Conservation (phyloP, 53 echinoderm and acorn worm species). For the Henricia sp. region DNA sequence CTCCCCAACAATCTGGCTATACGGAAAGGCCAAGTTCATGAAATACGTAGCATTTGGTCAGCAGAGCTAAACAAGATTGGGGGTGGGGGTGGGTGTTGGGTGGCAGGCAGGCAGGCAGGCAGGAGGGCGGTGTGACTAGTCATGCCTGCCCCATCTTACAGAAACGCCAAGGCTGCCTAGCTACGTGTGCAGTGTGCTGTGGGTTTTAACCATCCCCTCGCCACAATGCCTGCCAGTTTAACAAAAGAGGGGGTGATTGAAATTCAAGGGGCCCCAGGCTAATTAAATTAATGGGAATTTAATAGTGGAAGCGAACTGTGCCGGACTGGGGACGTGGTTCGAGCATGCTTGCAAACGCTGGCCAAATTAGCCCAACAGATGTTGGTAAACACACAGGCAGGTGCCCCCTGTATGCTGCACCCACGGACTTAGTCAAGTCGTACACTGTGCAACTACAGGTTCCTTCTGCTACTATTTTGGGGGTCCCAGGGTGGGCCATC, state of each 20-base stretch:
- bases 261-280: conserved; percentile 49
- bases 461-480: conserved; percentile 37
- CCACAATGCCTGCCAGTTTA: conserved; percentile 53
- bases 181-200: no score
- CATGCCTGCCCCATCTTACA: no score
- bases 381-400: conserved; percentile 59
- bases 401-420: conserved; percentile 9
- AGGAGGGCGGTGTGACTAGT: no score
- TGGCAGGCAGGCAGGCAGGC: background rate
- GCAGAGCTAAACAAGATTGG: no score
- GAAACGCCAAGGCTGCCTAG: no score
- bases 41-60: conserved; percentile 33
- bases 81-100: no score
- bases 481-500: background rate
- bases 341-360: conserved; percentile 39
- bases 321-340: background rate
- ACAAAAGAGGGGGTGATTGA: conserved; percentile 66
- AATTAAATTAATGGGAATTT: conserved; percentile 74
- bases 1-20: conserved; percentile 36
- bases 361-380: conserved; percentile 65
- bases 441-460: background rate
- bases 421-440: background rate
- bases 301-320: conserved; percentile 59
- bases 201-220: conserved; percentile 29
- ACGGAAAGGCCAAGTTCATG: background rate